Evolutionary conservation across 2,113 vertebrate genomes (phyloP).

Genomic region (Chinchilla lanigera): DNA sequence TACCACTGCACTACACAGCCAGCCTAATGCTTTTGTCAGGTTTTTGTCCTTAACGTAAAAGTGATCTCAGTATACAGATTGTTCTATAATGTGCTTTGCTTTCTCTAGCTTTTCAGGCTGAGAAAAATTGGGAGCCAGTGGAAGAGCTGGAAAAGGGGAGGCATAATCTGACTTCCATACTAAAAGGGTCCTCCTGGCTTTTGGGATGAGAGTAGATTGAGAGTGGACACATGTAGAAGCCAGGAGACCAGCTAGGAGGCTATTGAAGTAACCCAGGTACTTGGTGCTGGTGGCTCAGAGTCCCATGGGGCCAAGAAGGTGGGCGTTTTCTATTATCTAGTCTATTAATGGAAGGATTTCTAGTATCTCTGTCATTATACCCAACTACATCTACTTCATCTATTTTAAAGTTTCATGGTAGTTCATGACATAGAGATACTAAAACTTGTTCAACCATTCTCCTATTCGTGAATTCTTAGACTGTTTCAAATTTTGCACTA

Average conservation of each 20-base stretch:
- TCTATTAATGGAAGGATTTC: background rate
- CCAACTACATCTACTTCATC: background rate
- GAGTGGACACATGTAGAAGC: background rate
- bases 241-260: background rate
- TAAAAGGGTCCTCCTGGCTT: background rate
- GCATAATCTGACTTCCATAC: background rate
- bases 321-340: background rate
- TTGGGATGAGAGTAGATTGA: background rate
- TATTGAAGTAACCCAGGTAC: background rate
- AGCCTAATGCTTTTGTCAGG: background rate
- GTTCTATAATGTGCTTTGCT: background rate
- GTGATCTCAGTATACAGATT: background rate
- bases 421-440: background rate
- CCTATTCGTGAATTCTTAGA: constrained; percentile 7
- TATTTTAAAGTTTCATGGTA: constrained; percentile 19
- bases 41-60: background rate
- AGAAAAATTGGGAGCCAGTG: background rate
- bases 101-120: background rate
- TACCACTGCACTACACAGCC: background rate
- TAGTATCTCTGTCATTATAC: background rate
- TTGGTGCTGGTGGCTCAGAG: background rate
- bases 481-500: constrained; percentile 1
- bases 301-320: background rate
- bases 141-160: background rate
- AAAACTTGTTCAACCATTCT: constrained; percentile 44